Evolutionary conservation across 37 sponge, comb jelly and placozoan species (phyloP).

Genomic region (Aplysina aerophoba): DNA sequence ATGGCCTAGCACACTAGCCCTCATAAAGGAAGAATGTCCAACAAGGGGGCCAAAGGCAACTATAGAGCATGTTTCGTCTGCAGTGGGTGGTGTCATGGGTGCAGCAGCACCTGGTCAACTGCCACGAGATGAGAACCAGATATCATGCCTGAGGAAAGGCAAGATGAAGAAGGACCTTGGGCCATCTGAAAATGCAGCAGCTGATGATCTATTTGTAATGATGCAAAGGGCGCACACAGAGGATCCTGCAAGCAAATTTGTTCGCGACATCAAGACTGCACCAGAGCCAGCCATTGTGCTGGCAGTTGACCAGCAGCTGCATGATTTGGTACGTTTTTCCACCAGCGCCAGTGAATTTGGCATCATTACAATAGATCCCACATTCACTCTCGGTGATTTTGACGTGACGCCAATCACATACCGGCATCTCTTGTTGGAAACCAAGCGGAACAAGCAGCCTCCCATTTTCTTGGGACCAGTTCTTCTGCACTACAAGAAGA

Average conservation of each 20-base stretch:
- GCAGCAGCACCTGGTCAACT: constrained; percentile 30
- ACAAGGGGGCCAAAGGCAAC: constrained; percentile 29
- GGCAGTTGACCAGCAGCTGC: constrained; percentile 42
- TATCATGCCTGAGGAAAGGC: too few relatives aligned
- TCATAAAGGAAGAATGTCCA: constrained; percentile 20
- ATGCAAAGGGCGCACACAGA: constrained; percentile 12
- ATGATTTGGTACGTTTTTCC: constrained; percentile 62
- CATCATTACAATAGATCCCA: constrained; percentile 54
- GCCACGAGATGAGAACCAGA: too few relatives aligned
- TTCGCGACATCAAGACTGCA: constrained; percentile 44
- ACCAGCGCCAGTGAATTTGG: constrained; percentile 54
- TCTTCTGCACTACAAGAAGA: constrained; percentile 42
- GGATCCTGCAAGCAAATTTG: constrained; percentile 21
- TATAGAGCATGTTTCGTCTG: constrained; percentile 8
- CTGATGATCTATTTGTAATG: constrained; percentile 40
- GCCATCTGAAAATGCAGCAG: constrained; percentile 55
- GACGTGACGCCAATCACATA: constrained; percentile 59
- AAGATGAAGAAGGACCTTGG: too few relatives aligned
- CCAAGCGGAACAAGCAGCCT: constrained; percentile 38
- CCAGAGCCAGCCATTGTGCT: constrained; percentile 68
- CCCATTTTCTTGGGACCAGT: constrained; percentile 47
- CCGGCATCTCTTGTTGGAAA: constrained; percentile 45
- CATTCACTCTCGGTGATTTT: constrained; percentile 60
- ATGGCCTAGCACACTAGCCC: constrained; percentile 33
- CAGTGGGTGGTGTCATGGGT: constrained; percentile 21